Evolutionary conservation across 2,113 vertebrate genomes (phyloP), one percentile per base, ranked within the genome.

Genomic region (Neopipo cinnamomea): DNA sequence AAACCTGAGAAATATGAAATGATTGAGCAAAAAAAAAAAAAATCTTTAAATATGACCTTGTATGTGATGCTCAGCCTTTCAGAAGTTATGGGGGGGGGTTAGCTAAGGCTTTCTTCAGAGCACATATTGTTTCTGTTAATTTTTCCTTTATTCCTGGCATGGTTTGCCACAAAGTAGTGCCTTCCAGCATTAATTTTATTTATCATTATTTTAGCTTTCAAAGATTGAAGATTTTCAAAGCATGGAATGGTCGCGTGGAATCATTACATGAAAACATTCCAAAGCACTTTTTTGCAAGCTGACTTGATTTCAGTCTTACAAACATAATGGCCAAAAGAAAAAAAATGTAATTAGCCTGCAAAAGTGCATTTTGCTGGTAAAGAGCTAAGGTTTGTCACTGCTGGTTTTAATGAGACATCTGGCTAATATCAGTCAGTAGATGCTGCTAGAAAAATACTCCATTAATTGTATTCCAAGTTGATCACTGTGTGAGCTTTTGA

Each of bases 351-450:
- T 96, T 96, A 96, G 94, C 46, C 91, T 80, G 77, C 58, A 81
- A 61, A 96, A 97, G 85, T 89, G 94, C 92, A 74, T 97, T 97
- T 97, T 95, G 82, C 85, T 95, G 66, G 67, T 93, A 53, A 95
- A 95, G 95, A 97, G 70, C 89, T 89, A 81, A 94, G 22, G 84
- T 96, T 95, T 97, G 95, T 97, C 79, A 88, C 68, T 95, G 84
- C 88, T 93, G 93, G 83, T 95, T 97, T 96, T 95, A 97, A 89
- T 95, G 92, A 95, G 88, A 98, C 97, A 98, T 97, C 97, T 98
- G 97, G 93, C 94, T 91, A 93, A 94, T 97, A 97, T 66, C 88
- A 88, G 96, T 96, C 93, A 95, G 91, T 93, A 91, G 95, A 49
- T 89, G 91, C 91, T 97, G 78, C 95, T 97, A 90, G 95, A 89